These are phyloP conservation scores for Bos taurus DNA, from an alignment of 2,113 vertebrate genomes.

Conservation along the genomic window ARS-UCD2.0 NC_037357.1:104561501-104562000, in stretches of 20 bases:
- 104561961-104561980: not conserved
- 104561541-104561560: not conserved
- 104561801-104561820: not conserved
- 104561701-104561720: not conserved
- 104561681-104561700: not conserved
- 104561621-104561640: not conserved
- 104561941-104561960: not conserved
- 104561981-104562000: not conserved
- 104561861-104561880: slow-evolving; percentile 22
- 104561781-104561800: not conserved
- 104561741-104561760: not conserved
- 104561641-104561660: not conserved
- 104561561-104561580: not conserved
- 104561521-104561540: not conserved
- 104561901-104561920: not conserved
- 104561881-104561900: not conserved
- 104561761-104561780: not conserved
- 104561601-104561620: not conserved
- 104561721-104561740: not conserved
- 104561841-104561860: not conserved
- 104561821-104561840: not conserved
- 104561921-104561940: slow-evolving; percentile 1
- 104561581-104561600: not conserved
- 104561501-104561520: not conserved
- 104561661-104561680: not conserved